Percentiles rank a stretch among this genome's conserved stretches.
Conservation (phyloP, 2,113 vertebrate genomes). For the Anas platyrhynchos region DNA sequence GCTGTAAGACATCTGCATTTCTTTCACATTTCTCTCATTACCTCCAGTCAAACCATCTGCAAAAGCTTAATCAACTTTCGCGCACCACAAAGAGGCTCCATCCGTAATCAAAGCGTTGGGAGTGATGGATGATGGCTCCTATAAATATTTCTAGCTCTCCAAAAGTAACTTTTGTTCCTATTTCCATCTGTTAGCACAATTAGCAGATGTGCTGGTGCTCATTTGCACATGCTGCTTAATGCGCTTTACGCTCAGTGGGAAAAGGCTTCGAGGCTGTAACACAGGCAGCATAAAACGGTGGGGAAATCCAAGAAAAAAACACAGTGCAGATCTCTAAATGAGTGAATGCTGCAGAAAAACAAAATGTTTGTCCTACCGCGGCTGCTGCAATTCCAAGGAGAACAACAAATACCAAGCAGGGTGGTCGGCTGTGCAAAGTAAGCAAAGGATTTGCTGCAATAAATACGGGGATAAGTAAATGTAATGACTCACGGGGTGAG, state of each 20-base stretch:
- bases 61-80: constrained; percentile 15
- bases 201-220: constrained; percentile 23
- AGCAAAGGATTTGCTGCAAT: constrained; percentile 26
- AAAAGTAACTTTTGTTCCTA: neutral
- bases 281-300: neutral
- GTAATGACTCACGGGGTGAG: neutral
- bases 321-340: neutral
- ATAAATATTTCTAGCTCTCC: constrained; percentile 42
- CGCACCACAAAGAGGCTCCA: neutral
- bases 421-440: neutral
- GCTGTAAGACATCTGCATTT: constrained; percentile 11
- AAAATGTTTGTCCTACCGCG: neutral
- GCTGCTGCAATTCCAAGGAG: neutral
- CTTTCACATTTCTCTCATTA: neutral
- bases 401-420: neutral
- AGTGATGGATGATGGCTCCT: neutral
- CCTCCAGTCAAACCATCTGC: constrained; percentile 36
- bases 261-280: neutral
- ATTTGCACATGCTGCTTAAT: neutral
- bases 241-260: neutral
- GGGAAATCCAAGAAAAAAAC: neutral
- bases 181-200: constrained; percentile 39
- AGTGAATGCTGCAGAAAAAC: neutral
- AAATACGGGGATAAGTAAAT: constrained; percentile 27
- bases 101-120: neutral